phyloP scores from a whole-genome alignment of 2,113 vertebrate species.

The Lonchura striata region DNA sequence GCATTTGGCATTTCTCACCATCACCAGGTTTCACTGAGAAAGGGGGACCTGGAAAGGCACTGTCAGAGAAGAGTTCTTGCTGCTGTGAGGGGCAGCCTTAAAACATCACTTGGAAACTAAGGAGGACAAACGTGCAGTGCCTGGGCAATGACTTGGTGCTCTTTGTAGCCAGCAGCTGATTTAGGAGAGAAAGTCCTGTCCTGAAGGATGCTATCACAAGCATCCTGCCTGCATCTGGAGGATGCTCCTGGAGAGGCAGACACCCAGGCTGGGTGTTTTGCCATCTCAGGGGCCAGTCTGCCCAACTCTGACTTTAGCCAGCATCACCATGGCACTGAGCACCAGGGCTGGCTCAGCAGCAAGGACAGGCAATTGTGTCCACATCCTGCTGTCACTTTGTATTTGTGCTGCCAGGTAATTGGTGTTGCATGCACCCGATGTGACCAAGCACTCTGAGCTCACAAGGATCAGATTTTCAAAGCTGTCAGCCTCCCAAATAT shows the following conservation, averaged over 20 bases:
- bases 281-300: background rate
- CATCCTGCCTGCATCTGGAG: background rate
- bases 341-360: background rate
- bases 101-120: background rate
- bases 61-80: background rate
- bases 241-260: background rate
- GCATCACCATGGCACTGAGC: fast-evolving
- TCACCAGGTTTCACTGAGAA: background rate
- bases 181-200: background rate
- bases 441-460: background rate
- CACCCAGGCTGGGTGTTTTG: background rate
- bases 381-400: background rate
- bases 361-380: background rate
- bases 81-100: background rate
- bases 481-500: background rate
- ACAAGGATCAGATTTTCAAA: conserved; percentile 10
- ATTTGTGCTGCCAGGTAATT: background rate
- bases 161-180: background rate
- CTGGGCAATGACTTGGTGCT: background rate
- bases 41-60: background rate
- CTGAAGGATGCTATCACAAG: background rate
- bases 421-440: fast-evolving
- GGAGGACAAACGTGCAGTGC: background rate
- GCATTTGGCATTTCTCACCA: background rate
- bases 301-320: background rate